Evolutionary conservation across 1,140 invertebrate species (phyloP).

Genomic region (Orius insidiosus): DNA sequence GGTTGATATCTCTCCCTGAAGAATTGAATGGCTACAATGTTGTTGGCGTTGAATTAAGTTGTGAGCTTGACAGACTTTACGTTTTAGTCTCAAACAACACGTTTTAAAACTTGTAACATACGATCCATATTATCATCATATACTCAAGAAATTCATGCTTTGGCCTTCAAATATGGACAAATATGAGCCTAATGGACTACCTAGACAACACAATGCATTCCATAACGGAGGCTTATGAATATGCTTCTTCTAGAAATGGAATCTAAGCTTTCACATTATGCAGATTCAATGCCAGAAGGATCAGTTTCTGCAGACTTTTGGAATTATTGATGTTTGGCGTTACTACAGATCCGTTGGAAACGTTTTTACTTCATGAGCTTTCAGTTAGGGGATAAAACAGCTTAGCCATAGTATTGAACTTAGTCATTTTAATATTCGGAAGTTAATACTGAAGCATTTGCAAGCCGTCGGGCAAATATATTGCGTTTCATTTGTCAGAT

Average conservation of each 20-base stretch:
- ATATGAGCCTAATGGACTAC: conserved; percentile 47
- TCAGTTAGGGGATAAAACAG: conserved; percentile 90
- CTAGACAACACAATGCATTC: conserved; percentile 58
- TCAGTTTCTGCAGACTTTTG: conserved; percentile 78
- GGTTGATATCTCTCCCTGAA: conserved; percentile 33
- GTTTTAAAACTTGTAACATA: conserved; percentile 36
- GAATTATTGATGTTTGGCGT: conserved; percentile 79
- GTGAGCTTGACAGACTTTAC: conserved; percentile 27
- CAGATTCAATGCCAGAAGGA: conserved; percentile 55
- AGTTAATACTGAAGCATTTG: conserved; percentile 76
- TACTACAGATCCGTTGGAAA: conserved; percentile 59
- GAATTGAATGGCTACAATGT: conserved; percentile 19
- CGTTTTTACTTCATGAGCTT: conserved; percentile 65
- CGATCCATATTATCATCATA: conserved; percentile 45
- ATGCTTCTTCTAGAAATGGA: conserved; percentile 87
- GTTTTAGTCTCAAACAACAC: conserved; percentile 13
- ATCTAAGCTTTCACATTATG: conserved; percentile 77
- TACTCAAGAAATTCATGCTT: conserved; percentile 29
- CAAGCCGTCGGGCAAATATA: conserved; percentile 66
- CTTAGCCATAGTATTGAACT: conserved; percentile 52
- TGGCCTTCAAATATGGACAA: conserved; percentile 54
- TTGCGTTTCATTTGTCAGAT: conserved; percentile 73
- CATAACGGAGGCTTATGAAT: conserved; percentile 87
- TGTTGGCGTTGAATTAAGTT: conserved; percentile 24
- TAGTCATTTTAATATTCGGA: conserved; percentile 32